Evolutionary conservation across 2,888 invertebrate species (phyloP).

Genomic region (Himalopsyche anomala): DNA sequence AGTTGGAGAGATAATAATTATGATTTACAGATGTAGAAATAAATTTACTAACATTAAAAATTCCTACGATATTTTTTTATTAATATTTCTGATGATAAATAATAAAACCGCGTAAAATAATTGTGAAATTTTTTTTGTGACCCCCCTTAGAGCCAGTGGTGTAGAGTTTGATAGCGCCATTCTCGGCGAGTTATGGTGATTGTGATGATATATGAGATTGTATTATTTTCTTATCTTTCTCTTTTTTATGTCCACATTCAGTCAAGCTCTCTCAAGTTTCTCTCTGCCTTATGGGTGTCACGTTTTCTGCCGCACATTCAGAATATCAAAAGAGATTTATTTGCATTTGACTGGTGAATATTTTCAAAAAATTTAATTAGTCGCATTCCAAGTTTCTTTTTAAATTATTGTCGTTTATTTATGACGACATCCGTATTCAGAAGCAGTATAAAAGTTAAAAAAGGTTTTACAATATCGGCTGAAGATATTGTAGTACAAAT

Average conservation of each 20-base stretch:
- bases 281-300: constrained; percentile 1
- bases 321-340: constrained; percentile 45
- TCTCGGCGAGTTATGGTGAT: constrained; percentile 75
- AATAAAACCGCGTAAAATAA: no score
- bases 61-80: no score
- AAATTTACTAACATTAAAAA: no score
- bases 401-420: background rate
- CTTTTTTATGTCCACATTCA: constrained; percentile 69
- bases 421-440: background rate
- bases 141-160: background rate
- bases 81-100: no score
- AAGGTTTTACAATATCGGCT: no score
- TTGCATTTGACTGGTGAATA: constrained; percentile 31
- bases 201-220: constrained; percentile 77
- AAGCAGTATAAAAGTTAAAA: background rate
- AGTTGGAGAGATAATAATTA: no score
- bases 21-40: no score
- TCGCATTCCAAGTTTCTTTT: background rate
- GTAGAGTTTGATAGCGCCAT: constrained; percentile 41
- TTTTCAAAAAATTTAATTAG: background rate
- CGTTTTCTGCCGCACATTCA: background rate
- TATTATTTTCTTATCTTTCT: constrained; percentile 78
- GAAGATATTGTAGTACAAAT: no score
- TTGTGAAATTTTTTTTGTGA: background rate
- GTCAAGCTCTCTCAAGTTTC: constrained; percentile 4